phyloP scores from a whole-genome alignment of 2,888 invertebrate species.

The Epistrophe grossulariae region DNA sequence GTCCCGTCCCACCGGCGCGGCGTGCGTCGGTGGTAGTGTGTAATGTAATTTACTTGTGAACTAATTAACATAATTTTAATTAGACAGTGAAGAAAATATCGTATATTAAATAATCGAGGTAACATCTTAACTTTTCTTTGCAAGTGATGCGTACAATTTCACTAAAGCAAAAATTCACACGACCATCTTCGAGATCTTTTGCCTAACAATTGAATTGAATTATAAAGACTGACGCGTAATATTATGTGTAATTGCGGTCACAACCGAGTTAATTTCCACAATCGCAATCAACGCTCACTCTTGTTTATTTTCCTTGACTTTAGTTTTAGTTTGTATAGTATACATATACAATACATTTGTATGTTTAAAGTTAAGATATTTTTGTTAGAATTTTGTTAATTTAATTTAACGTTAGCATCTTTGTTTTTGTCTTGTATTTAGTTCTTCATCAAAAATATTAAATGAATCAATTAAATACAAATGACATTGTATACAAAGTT shows the following conservation, averaged over 20 bases:
- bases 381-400: too few species aligned
- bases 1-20: too few species aligned
- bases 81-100: slow-evolving; percentile 47
- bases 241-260: slow-evolving; percentile 67
- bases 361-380: too few species aligned
- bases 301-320: not conserved
- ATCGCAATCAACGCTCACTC: slow-evolving; percentile 54
- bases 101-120: slow-evolving; percentile 57
- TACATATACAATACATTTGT: too few species aligned
- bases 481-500: too few species aligned
- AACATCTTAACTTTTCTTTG: slow-evolving; percentile 33
- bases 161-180: slow-evolving; percentile 55
- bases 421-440: too few species aligned
- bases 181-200: not conserved
- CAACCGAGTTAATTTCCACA: slow-evolving; percentile 66
- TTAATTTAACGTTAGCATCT: too few species aligned
- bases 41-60: slow-evolving; percentile 46
- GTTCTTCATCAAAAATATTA: too few species aligned
- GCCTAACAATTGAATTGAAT: slow-evolving; percentile 55
- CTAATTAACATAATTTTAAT: slow-evolving; percentile 67
- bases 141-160: slow-evolving; percentile 66
- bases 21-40: not conserved
- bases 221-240: slow-evolving; percentile 34
- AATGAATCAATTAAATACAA: too few species aligned
- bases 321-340: too few species aligned